These are phyloP conservation scores for Hyppa rectilinea DNA, from an alignment of 2,888 invertebrate species.

Conservation along the genomic window DNA sequence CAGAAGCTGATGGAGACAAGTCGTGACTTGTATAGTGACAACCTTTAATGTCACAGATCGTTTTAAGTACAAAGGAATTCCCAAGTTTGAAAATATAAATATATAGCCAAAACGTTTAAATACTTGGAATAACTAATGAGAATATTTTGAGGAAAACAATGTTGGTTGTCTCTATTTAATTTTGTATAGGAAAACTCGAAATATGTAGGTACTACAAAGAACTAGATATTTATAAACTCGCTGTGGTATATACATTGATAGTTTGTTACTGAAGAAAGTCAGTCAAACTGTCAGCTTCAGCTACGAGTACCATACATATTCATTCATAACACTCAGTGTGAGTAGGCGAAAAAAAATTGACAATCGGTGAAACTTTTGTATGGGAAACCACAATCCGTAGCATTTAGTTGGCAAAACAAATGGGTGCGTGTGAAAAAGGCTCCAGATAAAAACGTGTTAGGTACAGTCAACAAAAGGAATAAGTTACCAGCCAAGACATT, in stretches of 20 bases:
- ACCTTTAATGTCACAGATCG: too few relatives aligned
- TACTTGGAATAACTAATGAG: background rate
- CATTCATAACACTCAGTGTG: conserved; percentile 22
- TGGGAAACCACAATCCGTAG: conserved; percentile 16
- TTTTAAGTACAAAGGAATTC: background rate
- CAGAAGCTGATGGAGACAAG: background rate
- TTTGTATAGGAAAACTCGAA: background rate
- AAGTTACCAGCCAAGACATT: background rate
- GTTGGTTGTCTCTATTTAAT: background rate
- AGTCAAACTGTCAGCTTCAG: conserved; percentile 40
- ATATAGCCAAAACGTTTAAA: background rate
- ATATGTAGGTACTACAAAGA: conserved; percentile 20
- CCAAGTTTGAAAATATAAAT: background rate
- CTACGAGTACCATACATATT: background rate
- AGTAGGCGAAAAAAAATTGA: conserved; percentile 18
- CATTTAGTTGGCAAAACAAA: conserved; percentile 11
- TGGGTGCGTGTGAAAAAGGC: conserved; percentile 18
- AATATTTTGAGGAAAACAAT: background rate
- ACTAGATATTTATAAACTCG: conserved; percentile 2
- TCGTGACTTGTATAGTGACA: background rate
- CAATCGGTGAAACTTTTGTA: conserved; percentile 21
- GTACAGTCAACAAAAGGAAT: background rate
- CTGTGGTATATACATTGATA: background rate
- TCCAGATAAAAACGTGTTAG: background rate
- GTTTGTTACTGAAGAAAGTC: conserved; percentile 11